Base-by-base conservation (phyloP, 2,888 invertebrate species). In the Trachelus iudaicus region DNA sequence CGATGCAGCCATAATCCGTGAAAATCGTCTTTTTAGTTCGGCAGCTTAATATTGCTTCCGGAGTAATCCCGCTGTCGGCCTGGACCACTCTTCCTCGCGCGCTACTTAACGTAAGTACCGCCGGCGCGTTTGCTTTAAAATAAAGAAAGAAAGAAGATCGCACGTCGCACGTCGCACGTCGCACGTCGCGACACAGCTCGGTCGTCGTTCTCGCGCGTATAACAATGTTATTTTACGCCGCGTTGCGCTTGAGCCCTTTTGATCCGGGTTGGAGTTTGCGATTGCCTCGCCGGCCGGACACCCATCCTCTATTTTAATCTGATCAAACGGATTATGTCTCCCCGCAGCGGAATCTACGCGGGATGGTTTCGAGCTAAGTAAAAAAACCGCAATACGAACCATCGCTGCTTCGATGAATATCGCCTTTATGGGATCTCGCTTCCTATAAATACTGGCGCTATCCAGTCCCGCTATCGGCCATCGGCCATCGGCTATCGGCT, bases 191-290 rank as follows among this genome's bases (percentile, higher is more conserved):
- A 75, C 77, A 77, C 69, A 76, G 79, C 78, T 80, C 71, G 12
- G 12, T 1, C 33, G 11, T 13, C 74, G 37, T n/a, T 69, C 75
- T 76, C 75, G 34, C 87, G 85, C 86, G 87, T 87, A 85, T 87
- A 86, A 89, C 91, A 91, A 91, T 90, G 91, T 91, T 91, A 91
- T 91, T 91, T 91, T 91, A 90, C 91, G 91, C 89, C 88, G 88
- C 86, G 89, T 84, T 91, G 90, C 88, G 87, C 87, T 88, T 91
- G 90, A 91, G 91, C 91, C 91, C 90, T 90, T 91, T 91, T 91
- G 89, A 90, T 89, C 90, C 90, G 87, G 88, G 87, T 78, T 75
- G 75, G 75, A 76, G 78, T 78, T 78, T 73, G 75, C 75, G 78
- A 78, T 78, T 75, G 88, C 86, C 87, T 85, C 86, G 87, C 82